These are phyloP conservation scores for Morpho helenor DNA, from an alignment of 2,888 invertebrate species.

Conservation along the genomic window DNA sequence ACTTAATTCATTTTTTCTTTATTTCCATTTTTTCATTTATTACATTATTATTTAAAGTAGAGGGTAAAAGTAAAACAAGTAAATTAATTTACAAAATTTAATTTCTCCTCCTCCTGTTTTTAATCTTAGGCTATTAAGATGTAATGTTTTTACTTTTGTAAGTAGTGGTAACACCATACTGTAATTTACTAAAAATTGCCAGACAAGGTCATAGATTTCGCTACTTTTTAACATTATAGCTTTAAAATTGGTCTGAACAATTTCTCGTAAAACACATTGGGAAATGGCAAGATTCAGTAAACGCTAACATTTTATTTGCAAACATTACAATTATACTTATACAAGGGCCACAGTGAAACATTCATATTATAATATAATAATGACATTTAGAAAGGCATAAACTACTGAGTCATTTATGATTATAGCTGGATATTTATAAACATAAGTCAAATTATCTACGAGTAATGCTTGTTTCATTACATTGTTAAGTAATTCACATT, in stretches of 20 bases:
- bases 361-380: background rate
- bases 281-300: conserved; percentile 74
- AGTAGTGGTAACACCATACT: conserved; percentile 75
- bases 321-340: conserved; percentile 13
- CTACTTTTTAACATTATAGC: conserved; percentile 2
- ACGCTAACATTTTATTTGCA: conserved; percentile 65
- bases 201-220: conserved; percentile 29
- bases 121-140: conserved; percentile 67
- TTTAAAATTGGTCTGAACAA: conserved; percentile 34
- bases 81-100: conserved; percentile 73
- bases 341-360: conserved; percentile 2
- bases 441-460: too few species aligned
- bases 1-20: too few species aligned
- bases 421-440: too few species aligned
- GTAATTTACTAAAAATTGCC: conserved; percentile 41
- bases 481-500: too few species aligned
- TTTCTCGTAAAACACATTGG: conserved; percentile 51
- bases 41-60: too few species aligned
- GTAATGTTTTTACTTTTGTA: conserved; percentile 61
- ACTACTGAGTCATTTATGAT: too few species aligned
- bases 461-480: too few species aligned
- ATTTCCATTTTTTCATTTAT: too few species aligned
- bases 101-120: conserved; percentile 61
- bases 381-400: background rate
- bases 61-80: conserved; percentile 43